Evolutionary conservation across 2,113 vertebrate genomes (phyloP).

Genomic region (Sinocyclocheilus grahami): DNA sequence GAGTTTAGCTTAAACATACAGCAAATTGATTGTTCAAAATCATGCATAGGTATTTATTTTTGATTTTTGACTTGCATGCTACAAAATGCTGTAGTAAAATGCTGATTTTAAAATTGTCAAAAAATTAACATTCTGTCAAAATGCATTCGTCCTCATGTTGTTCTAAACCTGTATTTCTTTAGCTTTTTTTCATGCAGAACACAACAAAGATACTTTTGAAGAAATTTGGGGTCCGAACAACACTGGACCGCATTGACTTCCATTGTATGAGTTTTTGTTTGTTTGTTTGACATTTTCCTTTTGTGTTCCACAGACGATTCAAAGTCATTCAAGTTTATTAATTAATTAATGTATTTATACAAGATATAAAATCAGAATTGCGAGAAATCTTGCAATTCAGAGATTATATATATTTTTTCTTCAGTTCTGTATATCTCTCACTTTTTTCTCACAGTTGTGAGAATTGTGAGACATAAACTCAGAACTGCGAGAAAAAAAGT

Average conservation of each 20-base stretch:
- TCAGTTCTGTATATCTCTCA: too few species aligned
- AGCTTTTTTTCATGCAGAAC: too few species aligned
- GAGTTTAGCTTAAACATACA: neutral
- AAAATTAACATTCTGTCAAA: neutral
- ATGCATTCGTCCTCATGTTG: neutral
- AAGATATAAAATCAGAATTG: too few species aligned
- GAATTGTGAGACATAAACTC: too few species aligned
- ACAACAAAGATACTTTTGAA: neutral
- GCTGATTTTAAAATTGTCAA: neutral
- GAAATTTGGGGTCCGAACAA: neutral
- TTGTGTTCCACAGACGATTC: neutral
- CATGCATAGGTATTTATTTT: neutral
- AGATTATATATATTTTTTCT: too few species aligned
- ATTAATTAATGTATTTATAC: too few species aligned
- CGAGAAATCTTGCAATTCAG: too few species aligned
- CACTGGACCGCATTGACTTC: neutral
- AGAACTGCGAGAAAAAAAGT: neutral
- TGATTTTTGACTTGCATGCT: too few species aligned
- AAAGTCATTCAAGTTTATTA: neutral
- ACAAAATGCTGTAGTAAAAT: neutral
- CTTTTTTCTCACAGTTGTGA: neutral
- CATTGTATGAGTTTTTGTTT: neutral
- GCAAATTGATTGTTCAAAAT: neutral
- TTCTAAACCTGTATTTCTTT: neutral
- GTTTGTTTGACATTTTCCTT: neutral